Evolutionary conservation across 2,888 invertebrate species (phyloP).

Genomic region (Hoplodrina ambigua): DNA sequence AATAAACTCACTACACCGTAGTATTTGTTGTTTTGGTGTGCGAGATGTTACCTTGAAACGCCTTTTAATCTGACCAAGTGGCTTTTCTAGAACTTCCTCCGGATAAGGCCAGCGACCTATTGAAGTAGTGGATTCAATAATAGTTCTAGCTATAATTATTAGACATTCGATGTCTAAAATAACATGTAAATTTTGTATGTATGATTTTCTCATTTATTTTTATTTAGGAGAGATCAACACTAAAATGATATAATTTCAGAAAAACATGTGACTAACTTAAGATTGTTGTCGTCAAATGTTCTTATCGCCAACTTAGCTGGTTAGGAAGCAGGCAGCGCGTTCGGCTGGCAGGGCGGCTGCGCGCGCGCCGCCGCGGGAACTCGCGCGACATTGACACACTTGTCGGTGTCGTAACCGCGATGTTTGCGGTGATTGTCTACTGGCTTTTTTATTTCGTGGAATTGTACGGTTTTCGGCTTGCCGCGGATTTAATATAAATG

Average conservation of each 20-base stretch:
- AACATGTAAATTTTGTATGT: neutral
- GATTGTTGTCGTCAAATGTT: neutral
- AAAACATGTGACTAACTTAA: conserved; percentile 4
- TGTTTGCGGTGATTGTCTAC: conserved; percentile 76
- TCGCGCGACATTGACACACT: conserved; percentile 81
- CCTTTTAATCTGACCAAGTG: conserved; percentile 24
- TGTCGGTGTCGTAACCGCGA: conserved; percentile 78
- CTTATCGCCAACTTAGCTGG: conserved; percentile 12
- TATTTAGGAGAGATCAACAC: neutral
- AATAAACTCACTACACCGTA: conserved; percentile 52
- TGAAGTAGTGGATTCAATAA: neutral
- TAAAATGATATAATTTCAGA: neutral
- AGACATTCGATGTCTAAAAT: neutral
- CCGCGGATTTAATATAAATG: conserved; percentile 38
- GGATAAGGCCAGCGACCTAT: conserved; percentile 57
- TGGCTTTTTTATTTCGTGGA: conserved; percentile 68
- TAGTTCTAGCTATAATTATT: conserved; percentile 10
- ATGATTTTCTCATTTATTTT: neutral
- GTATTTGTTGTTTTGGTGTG: conserved; percentile 51
- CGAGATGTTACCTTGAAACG: conserved; percentile 54
- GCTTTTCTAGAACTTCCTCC: conserved; percentile 54
- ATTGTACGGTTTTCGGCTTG: conserved; percentile 58
- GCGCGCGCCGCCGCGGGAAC: conserved; percentile 73
- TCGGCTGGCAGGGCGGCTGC: conserved; percentile 52
- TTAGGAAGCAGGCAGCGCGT: conserved; percentile 56